Base-by-base conservation (phyloP, 1,140 invertebrate genomes). In the Apocrypta bakeri region DNA sequence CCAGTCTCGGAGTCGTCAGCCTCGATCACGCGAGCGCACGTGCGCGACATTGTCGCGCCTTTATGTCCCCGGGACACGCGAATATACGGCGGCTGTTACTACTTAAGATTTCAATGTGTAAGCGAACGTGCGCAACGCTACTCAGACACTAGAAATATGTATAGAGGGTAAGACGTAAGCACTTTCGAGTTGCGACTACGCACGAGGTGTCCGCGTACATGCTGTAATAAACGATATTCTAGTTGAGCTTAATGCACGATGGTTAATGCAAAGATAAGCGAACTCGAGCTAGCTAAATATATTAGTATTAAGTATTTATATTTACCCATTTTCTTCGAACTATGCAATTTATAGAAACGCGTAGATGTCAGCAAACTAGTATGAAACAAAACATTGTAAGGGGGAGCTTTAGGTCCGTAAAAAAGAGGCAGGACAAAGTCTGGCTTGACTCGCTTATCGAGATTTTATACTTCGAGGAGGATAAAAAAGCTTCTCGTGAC, bases 51-150 rank as follows among this genome's bases (percentile, higher is more conserved):
- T 42, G 69, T 73, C 75, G 64, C 66, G 14, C 64, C 12, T 79
- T 83, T 83, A 83, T 79, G 77, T 69, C n/a, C 33, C 40, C 40
- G 14, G 14, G 61, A 63, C 82, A 82, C 76, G 82, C 82, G 68
- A 79, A 56, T 42, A 42, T 42, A 14, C 9, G 42, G 12, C 42
- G 14, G 24, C 76, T 79, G 17, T n/a, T n/a, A n/a, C n/a, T n/a
- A n/a, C 29, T 79, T 71, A 61, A 79, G 77, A 79, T 71, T 71
- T 72, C 40, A 79, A 71, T 69, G 37, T 66, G 64, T 9, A 31
- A 24, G 24, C 42, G 42, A 48, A 48, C 42, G 12, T 11, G 42
- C 12, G 12, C 42, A 17, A 48, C 9, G 8, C 40, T 0, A 1
- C 12, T 11, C 42, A 17, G 12, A 11, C 42, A 42, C 40, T 42